Conservation (phyloP, 2,113 vertebrate species). For the Daphoenositta chrysoptera region DNA sequence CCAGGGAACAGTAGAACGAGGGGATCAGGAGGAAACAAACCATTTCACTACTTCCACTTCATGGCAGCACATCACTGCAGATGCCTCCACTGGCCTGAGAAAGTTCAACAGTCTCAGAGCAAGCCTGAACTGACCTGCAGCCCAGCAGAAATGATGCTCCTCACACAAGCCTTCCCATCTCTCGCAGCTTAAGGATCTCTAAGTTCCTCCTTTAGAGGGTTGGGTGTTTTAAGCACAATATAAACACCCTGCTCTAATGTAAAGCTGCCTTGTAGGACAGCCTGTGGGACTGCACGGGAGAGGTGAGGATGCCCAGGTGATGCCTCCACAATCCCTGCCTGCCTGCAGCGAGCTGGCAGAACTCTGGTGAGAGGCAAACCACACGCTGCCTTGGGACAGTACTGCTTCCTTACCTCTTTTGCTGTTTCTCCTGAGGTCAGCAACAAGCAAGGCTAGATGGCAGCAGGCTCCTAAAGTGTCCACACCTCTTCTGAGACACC, state of each 20-base stretch:
- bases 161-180: not conserved
- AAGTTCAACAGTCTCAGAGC: not conserved
- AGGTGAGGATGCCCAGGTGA: not conserved
- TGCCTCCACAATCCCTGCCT: not conserved
- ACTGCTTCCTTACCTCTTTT: not conserved
- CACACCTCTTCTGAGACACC: not conserved
- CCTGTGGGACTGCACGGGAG: not conserved
- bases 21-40: not conserved
- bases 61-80: not conserved
- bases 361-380: not conserved
- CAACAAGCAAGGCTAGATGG: not conserved
- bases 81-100: not conserved
- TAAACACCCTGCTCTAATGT: not conserved
- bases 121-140: not conserved
- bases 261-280: not conserved
- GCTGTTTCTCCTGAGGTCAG: not conserved
- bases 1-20: rapidly evolving
- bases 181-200: rapidly evolving
- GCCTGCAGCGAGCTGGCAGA: not conserved
- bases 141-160: not conserved
- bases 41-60: not conserved
- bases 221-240: not conserved
- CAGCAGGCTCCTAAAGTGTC: not conserved
- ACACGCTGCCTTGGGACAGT: not conserved
- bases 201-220: not conserved